A percentile compares a stretch with the other conserved stretches of the same genome.
Conservation (phyloP, 2,797 vertebrate species). For the Bufotes viridis region DNA sequence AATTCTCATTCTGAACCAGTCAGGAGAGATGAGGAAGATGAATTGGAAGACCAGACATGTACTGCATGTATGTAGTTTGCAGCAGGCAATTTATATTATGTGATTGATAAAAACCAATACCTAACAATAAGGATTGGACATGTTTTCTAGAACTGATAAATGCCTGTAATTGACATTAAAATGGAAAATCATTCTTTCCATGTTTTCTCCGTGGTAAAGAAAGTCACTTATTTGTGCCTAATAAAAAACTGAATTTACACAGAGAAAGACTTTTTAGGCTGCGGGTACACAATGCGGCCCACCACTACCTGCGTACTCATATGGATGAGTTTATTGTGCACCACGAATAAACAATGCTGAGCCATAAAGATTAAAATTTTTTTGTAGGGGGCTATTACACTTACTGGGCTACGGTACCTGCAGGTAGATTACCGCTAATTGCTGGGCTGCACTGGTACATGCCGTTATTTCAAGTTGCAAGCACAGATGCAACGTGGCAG, state of each 20-base stretch:
- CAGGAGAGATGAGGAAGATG: conserved; percentile 44
- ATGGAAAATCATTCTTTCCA: background rate
- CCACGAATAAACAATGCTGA: background rate
- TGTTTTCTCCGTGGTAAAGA: background rate
- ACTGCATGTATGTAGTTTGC: conserved; percentile 3
- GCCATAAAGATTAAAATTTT: background rate
- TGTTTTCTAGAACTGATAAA: background rate
- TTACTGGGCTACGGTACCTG: too few relatives aligned
- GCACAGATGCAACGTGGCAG: too few relatives aligned
- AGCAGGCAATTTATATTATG: conserved; percentile 8
- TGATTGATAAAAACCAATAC: conserved; percentile 12
- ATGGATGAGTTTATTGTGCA: background rate
- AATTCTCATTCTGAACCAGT: conserved; percentile 54
- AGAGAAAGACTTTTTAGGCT: background rate
- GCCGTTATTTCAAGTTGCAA: too few relatives aligned
- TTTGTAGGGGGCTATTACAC: background rate
- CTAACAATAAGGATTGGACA: background rate
- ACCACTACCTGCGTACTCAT: background rate
- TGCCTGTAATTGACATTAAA: background rate
- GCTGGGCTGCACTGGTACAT: too few relatives aligned
- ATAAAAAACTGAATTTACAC: too few relatives aligned
- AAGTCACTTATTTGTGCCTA: background rate
- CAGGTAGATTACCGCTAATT: too few relatives aligned
- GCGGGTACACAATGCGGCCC: too few relatives aligned
- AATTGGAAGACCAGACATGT: conserved; percentile 27